Evolutionary conservation across 2,797 vertebrate species (phyloP).

Genomic region (Rhinogobio ventralis): DNA sequence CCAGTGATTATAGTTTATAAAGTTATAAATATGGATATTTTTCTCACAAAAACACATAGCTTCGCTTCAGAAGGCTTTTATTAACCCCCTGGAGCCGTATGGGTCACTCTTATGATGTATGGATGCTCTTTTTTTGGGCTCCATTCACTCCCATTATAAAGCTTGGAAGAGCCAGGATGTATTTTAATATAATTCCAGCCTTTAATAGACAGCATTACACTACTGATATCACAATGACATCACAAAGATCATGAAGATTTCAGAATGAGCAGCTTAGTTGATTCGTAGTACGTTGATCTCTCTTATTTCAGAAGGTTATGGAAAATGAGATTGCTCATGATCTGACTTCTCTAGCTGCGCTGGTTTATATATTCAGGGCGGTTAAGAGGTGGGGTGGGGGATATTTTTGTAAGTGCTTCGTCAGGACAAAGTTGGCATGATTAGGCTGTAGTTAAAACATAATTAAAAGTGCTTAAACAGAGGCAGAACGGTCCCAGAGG

Average conservation of each 20-base stretch:
- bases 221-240: background rate
- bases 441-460: slow-evolving; percentile 71
- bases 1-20: no score
- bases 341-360: background rate
- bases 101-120: no score
- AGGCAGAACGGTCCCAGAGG: slow-evolving; percentile 65
- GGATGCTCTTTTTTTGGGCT: no score
- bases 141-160: no score
- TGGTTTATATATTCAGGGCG: slow-evolving; percentile 46
- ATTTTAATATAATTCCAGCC: no score
- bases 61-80: no score
- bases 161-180: no score
- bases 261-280: background rate
- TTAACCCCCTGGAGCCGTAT: no score
- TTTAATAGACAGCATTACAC: background rate
- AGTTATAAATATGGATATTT: no score
- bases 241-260: background rate
- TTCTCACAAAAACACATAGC: no score
- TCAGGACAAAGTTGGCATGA: slow-evolving; percentile 70
- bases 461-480: slow-evolving; percentile 78
- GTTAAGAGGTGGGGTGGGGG: slow-evolving; percentile 54
- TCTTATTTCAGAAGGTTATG: background rate
- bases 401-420: slow-evolving; percentile 62
- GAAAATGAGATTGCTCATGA: background rate
- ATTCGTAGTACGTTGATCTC: background rate